Percentiles rank a stretch among this genome's conserved stretches.
phyloP scores from a whole-genome alignment of 1,140 invertebrate genomes.

The Hypsibius dujardini region DNA sequence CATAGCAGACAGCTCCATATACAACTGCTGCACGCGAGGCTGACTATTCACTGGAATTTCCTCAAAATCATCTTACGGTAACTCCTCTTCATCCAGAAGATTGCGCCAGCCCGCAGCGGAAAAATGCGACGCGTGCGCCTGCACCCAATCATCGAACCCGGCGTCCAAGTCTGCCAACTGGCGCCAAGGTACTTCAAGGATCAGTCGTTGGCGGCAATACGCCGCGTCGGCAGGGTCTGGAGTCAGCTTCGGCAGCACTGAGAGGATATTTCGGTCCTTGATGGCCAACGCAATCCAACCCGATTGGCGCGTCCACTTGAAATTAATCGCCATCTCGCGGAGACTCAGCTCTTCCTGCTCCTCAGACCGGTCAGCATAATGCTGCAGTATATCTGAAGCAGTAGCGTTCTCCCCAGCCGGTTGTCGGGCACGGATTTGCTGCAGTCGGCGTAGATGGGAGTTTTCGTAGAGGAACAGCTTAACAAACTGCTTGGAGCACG shows the following conservation, averaged over 20 bases:
- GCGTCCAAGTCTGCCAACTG: no score
- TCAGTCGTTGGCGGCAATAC: constrained; percentile 3
- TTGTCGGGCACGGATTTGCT: not conserved
- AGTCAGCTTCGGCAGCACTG: not conserved
- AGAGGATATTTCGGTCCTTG: not conserved
- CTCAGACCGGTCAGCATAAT: not conserved
- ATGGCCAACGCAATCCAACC: not conserved
- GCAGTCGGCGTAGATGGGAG: not conserved
- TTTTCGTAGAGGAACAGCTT: not conserved
- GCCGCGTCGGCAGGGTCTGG: not conserved
- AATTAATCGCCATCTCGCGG: not conserved
- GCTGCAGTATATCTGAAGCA: not conserved
- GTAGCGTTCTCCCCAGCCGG: constrained; percentile 3
- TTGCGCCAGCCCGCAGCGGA: no score
- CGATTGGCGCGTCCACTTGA: not conserved
- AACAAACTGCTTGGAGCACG: not conserved
- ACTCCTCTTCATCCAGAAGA: no score
- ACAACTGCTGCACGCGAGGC: no score
- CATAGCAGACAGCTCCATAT: no score
- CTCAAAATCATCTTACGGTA: no score
- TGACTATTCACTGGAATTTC: no score
- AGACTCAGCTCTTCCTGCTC: not conserved
- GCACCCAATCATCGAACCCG: no score
- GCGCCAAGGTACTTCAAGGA: no score
- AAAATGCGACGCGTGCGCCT: no score